Evolutionary conservation across 2,113 vertebrate genomes (phyloP), one percentile per base, ranked within the genome.

Genomic region (Circaetus gallicus): DNA sequence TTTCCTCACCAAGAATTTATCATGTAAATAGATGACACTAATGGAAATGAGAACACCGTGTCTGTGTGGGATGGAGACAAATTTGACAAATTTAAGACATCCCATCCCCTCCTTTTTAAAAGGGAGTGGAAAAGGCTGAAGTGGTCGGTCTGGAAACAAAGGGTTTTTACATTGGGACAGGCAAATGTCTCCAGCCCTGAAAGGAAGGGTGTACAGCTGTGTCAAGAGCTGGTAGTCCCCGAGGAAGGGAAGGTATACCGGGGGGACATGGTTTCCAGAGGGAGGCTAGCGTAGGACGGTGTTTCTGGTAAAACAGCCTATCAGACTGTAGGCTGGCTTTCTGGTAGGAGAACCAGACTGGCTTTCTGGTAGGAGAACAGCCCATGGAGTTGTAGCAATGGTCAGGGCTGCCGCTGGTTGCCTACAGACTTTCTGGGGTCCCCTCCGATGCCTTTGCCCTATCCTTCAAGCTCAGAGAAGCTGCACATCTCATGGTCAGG

Each of bases 11-110:
- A 2, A 85, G 84, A 19, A 4, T 76, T 84, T 61, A 86, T 79
- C 24, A 1, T 78, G 95, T 83, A 89, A 95, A 94, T 84, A 94
- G 95, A 84, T 91, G 93, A 92, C 95, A 97, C 80, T 40, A 4
- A 43, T 95, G 82, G 94, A 97, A 97, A 97, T 82, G 93, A 88
- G 96, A 95, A 85, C 95, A 93, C 62, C 0, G 1, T 0, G 13
- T 49, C 88, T 25, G 4, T 71, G 84, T 55, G 78, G 84, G 74
- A 82, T 40, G 59, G 78, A 82, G 89, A 47, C 50, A 20, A 38
- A 61, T 31, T 26, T 76, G 84, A 36, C 36, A 59, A 11, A 45
- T 56, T 47, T 73, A 59, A 95, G 81, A 42, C 58, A 79, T 47
- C 38, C 82, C 11, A 2, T 79, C n/a, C 36, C 28, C 32, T 77